A percentile compares a stretch with the other conserved stretches of the same genome.
These are phyloP conservation scores for Saguinus imperator DNA, from an alignment of 2,113 vertebrate genomes.

Conservation along the genomic window DNA sequence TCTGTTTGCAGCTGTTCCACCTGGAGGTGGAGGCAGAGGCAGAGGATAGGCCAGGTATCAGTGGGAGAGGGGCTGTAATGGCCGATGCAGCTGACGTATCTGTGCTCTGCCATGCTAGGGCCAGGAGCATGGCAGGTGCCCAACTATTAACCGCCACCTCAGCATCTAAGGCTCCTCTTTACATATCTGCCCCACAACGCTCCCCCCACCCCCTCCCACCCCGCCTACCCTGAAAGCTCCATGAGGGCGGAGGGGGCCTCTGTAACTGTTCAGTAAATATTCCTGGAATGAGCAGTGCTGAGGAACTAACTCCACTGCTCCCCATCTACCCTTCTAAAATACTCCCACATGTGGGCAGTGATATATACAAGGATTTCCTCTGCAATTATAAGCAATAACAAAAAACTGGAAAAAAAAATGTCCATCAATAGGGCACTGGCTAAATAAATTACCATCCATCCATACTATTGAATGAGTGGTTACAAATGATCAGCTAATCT, in stretches of 20 bases:
- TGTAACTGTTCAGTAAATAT: background rate
- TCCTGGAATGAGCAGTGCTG: background rate
- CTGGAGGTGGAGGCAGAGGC: conserved; percentile 84
- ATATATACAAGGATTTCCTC: background rate
- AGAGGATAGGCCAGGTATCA: background rate
- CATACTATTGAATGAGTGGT: background rate
- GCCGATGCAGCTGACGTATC: accelerated
- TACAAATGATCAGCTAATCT: background rate
- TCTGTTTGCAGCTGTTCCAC: conserved; percentile 99
- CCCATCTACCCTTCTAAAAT: conserved; percentile 17
- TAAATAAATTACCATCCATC: background rate
- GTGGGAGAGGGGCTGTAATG: background rate
- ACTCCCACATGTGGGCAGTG: background rate
- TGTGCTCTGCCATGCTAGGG: accelerated
- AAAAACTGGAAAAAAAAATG: background rate
- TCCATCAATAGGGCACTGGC: background rate
- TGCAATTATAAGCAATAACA: conserved; percentile 24
- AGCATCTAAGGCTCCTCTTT: background rate
- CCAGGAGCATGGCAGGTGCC: background rate
- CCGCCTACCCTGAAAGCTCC: accelerated
- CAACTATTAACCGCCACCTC: accelerated
- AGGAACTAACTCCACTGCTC: background rate
- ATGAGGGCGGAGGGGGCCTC: accelerated
- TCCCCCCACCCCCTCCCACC: too few relatives aligned
- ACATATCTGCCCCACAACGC: too few relatives aligned